Percentiles rank a stretch among this genome's conserved stretches.
These are phyloP conservation scores for Sinocyclocheilus maitianheensis DNA, from an alignment of 2,113 vertebrate species.

Conservation along the genomic window DNA sequence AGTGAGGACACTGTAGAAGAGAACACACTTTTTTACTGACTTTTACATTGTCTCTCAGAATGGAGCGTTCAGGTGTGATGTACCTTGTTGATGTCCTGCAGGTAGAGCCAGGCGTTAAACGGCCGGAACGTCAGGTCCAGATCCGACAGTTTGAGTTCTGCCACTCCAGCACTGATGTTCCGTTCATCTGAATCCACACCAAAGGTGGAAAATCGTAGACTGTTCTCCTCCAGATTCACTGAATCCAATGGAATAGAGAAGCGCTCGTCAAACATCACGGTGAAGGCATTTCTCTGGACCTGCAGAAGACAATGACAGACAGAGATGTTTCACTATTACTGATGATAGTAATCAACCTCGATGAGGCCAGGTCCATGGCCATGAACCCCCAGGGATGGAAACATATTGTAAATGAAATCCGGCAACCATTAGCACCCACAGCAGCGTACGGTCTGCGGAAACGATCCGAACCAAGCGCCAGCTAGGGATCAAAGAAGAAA, in stretches of 20 bases:
- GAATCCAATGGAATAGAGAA: slow-evolving; percentile 87
- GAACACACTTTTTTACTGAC: neutral
- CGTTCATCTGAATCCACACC: slow-evolving; percentile 87
- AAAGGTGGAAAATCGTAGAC: slow-evolving; percentile 87
- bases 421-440: no score
- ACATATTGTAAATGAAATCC: no score
- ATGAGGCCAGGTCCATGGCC: no score
- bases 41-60: neutral
- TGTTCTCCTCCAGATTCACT: slow-evolving; percentile 83
- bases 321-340: neutral
- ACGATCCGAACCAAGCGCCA: no score
- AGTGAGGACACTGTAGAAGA: neutral
- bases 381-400: no score
- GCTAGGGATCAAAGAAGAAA: no score
- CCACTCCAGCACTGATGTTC: slow-evolving; percentile 85
- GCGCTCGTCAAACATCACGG: slow-evolving; percentile 88
- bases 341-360: neutral
- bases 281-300: slow-evolving; percentile 88
- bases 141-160: slow-evolving; percentile 91
- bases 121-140: slow-evolving; percentile 85
- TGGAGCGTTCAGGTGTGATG: no score
- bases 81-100: slow-evolving; percentile 94
- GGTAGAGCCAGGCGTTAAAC: slow-evolving; percentile 94
- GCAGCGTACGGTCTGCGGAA: no score
- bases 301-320: slow-evolving; percentile 58